These are phyloP conservation scores for Halisarca cf. caerulea DNA, from an alignment of 37 sponge, comb jelly and placozoan genomes.

Conservation along the genomic window DNA sequence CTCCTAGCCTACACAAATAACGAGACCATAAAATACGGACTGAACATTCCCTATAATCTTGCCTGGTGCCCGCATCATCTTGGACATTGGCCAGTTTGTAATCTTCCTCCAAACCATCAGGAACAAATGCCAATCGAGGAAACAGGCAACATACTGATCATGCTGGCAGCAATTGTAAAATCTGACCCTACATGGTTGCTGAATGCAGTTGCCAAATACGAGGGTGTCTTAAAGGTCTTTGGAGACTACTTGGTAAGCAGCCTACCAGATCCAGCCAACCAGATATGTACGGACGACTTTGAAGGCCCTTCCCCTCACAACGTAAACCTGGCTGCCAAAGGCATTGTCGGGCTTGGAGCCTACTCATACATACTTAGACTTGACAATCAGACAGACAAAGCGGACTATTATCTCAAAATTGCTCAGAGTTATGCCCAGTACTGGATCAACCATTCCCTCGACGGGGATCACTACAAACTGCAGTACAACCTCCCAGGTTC, in stretches of 20 bases:
- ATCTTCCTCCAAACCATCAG: constrained; percentile 54
- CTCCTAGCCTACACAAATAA: constrained; percentile 79
- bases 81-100: constrained; percentile 80
- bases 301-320: constrained; percentile 77
- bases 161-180: constrained; percentile 38
- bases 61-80: constrained; percentile 81
- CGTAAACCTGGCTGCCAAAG: constrained; percentile 72
- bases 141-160: constrained; percentile 66
- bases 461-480: constrained; percentile 46
- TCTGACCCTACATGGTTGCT: not conserved
- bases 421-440: constrained; percentile 29
- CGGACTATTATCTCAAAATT: constrained; percentile 21
- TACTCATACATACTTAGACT: constrained; percentile 47
- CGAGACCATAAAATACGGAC: constrained; percentile 59
- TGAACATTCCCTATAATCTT: constrained; percentile 55
- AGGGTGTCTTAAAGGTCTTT: constrained; percentile 49
- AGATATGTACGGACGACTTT: constrained; percentile 83
- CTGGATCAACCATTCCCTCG: constrained; percentile 45
- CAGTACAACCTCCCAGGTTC: constrained; percentile 61
- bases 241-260: constrained; percentile 45
- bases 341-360: constrained; percentile 57
- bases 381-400: constrained; percentile 5
- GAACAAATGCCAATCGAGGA: constrained; percentile 89
- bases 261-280: constrained; percentile 71
- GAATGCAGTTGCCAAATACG: not conserved